phyloP scores from a whole-genome alignment of 2,797 vertebrate genomes.

The Avahi laniger region DNA sequence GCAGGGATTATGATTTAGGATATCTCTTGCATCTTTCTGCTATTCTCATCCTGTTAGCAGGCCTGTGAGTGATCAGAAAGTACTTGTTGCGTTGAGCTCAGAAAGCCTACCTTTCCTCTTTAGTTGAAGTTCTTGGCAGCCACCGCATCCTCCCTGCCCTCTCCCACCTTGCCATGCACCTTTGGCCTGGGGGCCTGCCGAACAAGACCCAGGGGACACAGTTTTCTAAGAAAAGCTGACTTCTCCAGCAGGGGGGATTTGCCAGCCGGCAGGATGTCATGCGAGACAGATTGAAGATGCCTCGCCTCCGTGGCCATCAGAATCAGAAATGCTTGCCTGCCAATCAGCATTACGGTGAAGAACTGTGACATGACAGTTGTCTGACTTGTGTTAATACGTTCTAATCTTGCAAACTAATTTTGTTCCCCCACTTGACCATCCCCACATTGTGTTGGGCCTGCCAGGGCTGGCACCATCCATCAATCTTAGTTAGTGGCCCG shows the following conservation, averaged over 20 bases:
- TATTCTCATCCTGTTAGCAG: background rate
- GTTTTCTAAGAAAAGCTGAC: slow-evolving; percentile 52
- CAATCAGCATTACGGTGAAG: slow-evolving; percentile 77
- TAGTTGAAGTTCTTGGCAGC: slow-evolving; percentile 1
- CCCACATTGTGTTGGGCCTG: slow-evolving; percentile 64
- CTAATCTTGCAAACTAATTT: slow-evolving; percentile 78
- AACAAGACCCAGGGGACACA: slow-evolving; percentile 51
- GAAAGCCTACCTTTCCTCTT: background rate
- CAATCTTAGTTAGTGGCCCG: slow-evolving; percentile 73
- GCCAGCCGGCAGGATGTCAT: slow-evolving; percentile 56
- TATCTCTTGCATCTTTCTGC: background rate
- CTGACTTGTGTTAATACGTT: slow-evolving; percentile 77
- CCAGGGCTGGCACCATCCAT: slow-evolving; percentile 56
- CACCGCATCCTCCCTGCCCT: background rate
- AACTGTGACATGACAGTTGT: slow-evolving; percentile 78
- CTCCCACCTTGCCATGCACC: background rate
- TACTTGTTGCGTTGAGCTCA: slow-evolving; percentile 17
- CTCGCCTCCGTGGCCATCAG: slow-evolving; percentile 56
- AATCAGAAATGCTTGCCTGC: slow-evolving; percentile 75
- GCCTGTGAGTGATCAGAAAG: background rate
- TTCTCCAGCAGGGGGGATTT: slow-evolving; percentile 51
- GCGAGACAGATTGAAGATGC: slow-evolving; percentile 67
- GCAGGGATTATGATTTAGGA: background rate
- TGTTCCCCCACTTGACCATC: slow-evolving; percentile 62
- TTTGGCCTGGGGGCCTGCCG: slow-evolving; percentile 33